phyloP scores from a whole-genome alignment of 2,888 invertebrate genomes.

The Microchrysa polita region DNA sequence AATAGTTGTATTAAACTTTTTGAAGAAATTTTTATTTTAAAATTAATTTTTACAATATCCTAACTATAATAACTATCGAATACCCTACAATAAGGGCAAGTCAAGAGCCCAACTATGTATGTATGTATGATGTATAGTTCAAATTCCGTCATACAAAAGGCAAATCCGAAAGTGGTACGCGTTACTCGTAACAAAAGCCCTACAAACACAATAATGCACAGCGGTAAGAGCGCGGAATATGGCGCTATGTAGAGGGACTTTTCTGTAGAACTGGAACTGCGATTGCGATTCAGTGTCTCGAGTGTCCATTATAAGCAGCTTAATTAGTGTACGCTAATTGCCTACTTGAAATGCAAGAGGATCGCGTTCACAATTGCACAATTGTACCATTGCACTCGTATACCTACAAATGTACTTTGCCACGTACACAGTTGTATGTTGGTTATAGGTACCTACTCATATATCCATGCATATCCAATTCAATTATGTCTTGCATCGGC shows the following conservation, averaged over 20 bases:
- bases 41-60: too few relatives aligned
- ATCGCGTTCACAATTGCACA: constrained; percentile 8
- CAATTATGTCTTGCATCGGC: constrained; percentile 2
- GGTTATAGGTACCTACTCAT: too few relatives aligned
- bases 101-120: neutral
- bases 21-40: too few relatives aligned
- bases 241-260: neutral
- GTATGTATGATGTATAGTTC: too few relatives aligned
- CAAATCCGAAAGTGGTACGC: neutral
- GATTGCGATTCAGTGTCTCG: constrained; percentile 29
- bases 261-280: neutral
- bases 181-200: neutral
- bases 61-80: neutral
- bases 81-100: neutral
- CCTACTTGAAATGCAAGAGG: constrained; percentile 28
- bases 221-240: neutral
- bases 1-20: too few relatives aligned
- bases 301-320: constrained; percentile 42
- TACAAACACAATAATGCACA: neutral
- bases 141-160: too few relatives aligned
- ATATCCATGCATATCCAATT: too few relatives aligned
- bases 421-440: too few relatives aligned
- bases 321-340: constrained; percentile 43
- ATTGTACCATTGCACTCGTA: too few relatives aligned
- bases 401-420: constrained; percentile 4